phyloP scores from a whole-genome alignment of 1,140 invertebrate genomes.

The Danaus plexippus region DNA sequence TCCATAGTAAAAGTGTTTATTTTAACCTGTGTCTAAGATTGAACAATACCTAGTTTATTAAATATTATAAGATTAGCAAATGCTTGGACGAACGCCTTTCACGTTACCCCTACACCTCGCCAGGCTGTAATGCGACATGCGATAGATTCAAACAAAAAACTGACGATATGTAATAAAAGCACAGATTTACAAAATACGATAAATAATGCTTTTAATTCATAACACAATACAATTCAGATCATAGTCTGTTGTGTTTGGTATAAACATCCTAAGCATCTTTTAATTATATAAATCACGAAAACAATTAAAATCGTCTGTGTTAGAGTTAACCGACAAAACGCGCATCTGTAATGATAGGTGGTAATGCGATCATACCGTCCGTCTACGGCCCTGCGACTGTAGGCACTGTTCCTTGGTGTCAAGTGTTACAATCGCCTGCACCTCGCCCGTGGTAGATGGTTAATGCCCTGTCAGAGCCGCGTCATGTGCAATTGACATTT shows the following conservation, averaged over 20 bases:
- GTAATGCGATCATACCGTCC: constrained; percentile 17
- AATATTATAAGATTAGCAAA: too few relatives aligned
- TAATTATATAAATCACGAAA: constrained; percentile 13
- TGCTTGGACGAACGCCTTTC: too few relatives aligned
- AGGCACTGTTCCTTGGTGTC: constrained; percentile 3
- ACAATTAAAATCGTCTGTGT: constrained; percentile 14
- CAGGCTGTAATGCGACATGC: too few relatives aligned
- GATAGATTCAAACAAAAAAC: too few relatives aligned
- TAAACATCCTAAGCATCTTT: neutral
- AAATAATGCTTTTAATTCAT: too few relatives aligned
- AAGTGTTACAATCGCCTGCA: constrained; percentile 3
- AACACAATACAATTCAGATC: neutral
- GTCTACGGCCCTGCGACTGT: neutral
- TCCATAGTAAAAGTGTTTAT: too few relatives aligned
- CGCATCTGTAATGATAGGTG: constrained; percentile 35
- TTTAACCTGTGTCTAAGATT: too few relatives aligned
- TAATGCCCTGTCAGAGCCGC: constrained; percentile 29
- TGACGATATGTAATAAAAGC: too few relatives aligned
- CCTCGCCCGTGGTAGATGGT: constrained; percentile 22
- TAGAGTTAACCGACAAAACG: constrained; percentile 15
- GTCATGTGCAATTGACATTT: constrained; percentile 23
- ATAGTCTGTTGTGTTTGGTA: neutral
- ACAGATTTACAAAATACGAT: too few relatives aligned
- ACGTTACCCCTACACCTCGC: too few relatives aligned
- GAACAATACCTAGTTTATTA: too few relatives aligned